Conservation (phyloP, 2,888 invertebrate genomes). For the Catocala sponsa region DNA sequence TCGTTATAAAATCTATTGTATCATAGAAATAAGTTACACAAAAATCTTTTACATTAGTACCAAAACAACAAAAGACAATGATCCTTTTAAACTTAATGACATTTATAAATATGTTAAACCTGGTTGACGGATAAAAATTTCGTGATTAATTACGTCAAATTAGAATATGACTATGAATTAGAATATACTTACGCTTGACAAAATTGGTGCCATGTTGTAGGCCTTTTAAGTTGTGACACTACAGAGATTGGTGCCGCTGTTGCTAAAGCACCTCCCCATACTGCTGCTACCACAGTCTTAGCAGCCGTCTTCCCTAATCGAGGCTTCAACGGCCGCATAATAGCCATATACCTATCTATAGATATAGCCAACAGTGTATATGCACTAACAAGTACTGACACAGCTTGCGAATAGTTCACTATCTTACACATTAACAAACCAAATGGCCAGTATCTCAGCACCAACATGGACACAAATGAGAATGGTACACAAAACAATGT, state of each 20-base stretch:
- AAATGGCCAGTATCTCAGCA: conserved; percentile 96
- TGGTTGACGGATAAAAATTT: too few species aligned
- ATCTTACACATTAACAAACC: conserved; percentile 93
- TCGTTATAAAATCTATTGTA: too few species aligned
- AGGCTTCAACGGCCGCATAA: conserved; percentile 95
- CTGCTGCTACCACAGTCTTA: conserved; percentile 90
- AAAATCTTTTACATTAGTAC: too few species aligned
- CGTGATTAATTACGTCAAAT: background rate
- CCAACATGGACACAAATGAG: conserved; percentile 93
- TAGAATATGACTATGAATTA: background rate
- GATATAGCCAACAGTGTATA: conserved; percentile 97
- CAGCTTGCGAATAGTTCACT: conserved; percentile 94
- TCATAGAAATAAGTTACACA: too few species aligned
- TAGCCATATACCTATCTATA: conserved; percentile 96
- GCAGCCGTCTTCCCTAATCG: conserved; percentile 92
- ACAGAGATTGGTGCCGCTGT: conserved; percentile 94
- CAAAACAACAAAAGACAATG: too few species aligned
- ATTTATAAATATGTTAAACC: too few species aligned
- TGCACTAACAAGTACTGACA: conserved; percentile 94
- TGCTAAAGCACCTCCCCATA: conserved; percentile 93
- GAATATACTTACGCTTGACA: conserved; percentile 91
- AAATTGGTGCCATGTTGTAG: conserved; percentile 88
- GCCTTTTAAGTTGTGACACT: conserved; percentile 91
- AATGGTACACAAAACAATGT: conserved; percentile 97
- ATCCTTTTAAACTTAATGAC: too few species aligned